Conservation (phyloP, 2,113 vertebrate species). For the Heterochromis multidens region DNA sequence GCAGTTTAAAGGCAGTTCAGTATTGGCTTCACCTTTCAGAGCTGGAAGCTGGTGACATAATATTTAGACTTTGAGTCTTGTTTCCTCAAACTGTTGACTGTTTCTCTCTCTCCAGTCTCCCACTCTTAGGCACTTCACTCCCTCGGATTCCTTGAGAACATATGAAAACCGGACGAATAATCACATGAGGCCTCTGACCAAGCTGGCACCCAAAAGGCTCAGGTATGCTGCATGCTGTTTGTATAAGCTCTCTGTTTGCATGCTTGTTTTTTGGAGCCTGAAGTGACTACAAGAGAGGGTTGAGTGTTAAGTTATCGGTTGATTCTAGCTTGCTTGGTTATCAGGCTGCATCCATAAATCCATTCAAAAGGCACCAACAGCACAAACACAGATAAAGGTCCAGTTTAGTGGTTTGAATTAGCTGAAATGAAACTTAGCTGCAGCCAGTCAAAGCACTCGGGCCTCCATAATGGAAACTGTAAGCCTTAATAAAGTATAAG, state of each 20-base stretch:
- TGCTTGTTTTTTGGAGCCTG: background rate
- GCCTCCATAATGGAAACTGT: background rate
- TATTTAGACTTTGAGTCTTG: background rate
- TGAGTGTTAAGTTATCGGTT: background rate
- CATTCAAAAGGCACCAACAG: background rate
- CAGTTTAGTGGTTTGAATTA: background rate
- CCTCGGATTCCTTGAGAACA: conserved; percentile 79
- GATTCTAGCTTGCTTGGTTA: background rate
- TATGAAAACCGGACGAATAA: conserved; percentile 79
- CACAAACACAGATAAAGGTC: background rate
- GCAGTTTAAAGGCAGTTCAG: background rate
- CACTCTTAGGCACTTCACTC: conserved; percentile 73
- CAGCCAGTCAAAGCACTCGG: background rate
- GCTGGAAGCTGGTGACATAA: background rate
- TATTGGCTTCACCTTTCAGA: background rate
- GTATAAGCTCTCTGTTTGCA: background rate
- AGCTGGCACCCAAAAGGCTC: conserved; percentile 82
- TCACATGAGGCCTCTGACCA: conserved; percentile 78
- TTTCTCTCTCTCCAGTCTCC: conserved; percentile 61
- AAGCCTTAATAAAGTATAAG: background rate
- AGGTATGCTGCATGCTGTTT: conserved; percentile 66
- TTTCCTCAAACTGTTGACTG: background rate
- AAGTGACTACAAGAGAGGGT: background rate
- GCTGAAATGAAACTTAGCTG: background rate
- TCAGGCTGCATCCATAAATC: background rate